Percentiles rank a stretch among this genome's conserved stretches.
phyloP scores from a whole-genome alignment of 1,140 invertebrate genomes.

The Drosophila yakuba region DNA sequence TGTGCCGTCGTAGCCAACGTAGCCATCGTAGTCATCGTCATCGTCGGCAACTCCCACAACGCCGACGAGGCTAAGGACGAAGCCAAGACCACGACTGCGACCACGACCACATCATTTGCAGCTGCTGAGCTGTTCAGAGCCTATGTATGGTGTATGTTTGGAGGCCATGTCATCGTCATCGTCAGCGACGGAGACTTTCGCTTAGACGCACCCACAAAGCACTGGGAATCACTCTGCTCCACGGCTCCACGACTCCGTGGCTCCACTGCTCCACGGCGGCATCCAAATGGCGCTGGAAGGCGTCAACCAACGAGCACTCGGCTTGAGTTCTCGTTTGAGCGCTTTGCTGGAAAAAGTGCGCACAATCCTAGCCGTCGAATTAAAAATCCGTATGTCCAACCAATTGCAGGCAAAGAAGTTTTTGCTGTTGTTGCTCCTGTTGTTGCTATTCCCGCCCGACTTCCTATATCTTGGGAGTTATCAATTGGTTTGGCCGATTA shows the following conservation, averaged over 20 bases:
- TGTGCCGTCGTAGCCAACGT: conserved; percentile 30
- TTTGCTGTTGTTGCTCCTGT: not conserved
- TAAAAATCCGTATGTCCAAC: conserved; percentile 68
- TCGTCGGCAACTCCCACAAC: conserved; percentile 67
- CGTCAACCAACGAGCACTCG: conserved; percentile 76
- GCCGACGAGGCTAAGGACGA: conserved; percentile 17
- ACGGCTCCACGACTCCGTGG: not conserved
- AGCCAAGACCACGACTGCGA: conserved; percentile 1
- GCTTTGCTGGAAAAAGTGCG: conserved; percentile 73
- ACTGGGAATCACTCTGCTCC: conserved; percentile 41
- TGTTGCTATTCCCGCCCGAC: not conserved
- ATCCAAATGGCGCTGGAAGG: conserved; percentile 72
- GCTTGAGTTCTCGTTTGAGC: conserved; percentile 57
- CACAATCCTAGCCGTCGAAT: conserved; percentile 77
- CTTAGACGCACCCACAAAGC: conserved; percentile 75
- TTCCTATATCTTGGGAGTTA: not conserved
- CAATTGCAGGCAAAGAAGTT: conserved; percentile 57
- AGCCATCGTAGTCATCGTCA: not conserved
- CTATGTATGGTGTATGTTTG: not conserved
- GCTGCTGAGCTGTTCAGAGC: not conserved
- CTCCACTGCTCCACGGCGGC: conserved; percentile 22
- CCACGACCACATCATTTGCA: conserved; percentile 16
- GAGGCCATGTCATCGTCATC: conserved; percentile 8
- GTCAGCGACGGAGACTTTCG: conserved; percentile 23
- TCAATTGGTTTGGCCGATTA: no score